Conservation (phyloP, 2,797 vertebrate species). For the Margarornis squamiger region DNA sequence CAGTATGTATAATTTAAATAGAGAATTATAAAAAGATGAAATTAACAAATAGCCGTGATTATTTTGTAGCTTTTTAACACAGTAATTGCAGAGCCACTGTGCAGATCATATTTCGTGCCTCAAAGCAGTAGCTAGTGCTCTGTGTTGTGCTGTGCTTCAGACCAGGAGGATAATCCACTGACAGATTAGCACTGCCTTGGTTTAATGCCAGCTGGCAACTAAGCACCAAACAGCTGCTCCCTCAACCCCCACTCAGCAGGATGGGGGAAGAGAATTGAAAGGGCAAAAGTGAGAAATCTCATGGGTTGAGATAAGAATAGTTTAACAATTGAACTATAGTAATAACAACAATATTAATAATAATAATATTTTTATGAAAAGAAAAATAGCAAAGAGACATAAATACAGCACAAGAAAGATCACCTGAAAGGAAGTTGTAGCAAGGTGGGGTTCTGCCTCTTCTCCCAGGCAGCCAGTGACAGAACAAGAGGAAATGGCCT, state of each 20-base stretch:
- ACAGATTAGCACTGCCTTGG: neutral
- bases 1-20: neutral
- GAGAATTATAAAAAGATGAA: neutral
- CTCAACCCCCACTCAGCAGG: neutral
- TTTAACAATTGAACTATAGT: neutral
- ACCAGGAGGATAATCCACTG: neutral
- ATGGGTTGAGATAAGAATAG: neutral
- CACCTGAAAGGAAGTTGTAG: neutral
- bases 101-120: neutral
- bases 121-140: neutral
- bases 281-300: neutral
- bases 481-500: neutral
- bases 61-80: neutral
- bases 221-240: neutral
- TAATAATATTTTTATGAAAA: neutral
- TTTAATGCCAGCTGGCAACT: neutral
- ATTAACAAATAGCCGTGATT: neutral
- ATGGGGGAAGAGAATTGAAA: neutral
- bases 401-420: neutral
- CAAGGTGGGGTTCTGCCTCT: rapidly evolving
- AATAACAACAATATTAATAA: neutral
- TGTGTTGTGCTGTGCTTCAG: neutral
- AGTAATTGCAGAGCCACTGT: neutral
- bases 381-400: neutral
- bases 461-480: neutral